phyloP scores from a whole-genome alignment of 2,797 vertebrate species.

The Mormyrops boulengeri region DNA sequence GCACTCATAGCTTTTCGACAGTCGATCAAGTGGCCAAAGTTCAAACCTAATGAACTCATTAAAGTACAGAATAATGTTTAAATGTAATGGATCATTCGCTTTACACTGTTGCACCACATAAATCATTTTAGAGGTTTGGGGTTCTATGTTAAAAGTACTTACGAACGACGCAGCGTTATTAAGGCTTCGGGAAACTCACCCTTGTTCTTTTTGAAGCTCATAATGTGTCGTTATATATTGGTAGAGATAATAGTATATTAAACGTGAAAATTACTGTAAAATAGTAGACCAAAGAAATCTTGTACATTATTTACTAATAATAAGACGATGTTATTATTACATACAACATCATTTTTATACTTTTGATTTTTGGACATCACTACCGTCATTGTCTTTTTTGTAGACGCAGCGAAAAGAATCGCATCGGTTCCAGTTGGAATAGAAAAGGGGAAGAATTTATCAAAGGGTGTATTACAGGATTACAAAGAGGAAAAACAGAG shows the following conservation, averaged over 20 bases:
- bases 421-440: slow-evolving; percentile 39
- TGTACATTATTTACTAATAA: not conserved
- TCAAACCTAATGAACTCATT: slow-evolving; percentile 21
- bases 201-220: not conserved
- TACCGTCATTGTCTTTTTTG: slow-evolving; percentile 30
- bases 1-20: slow-evolving; percentile 11
- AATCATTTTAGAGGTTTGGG: not conserved
- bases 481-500: slow-evolving; percentile 69
- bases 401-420: slow-evolving; percentile 56
- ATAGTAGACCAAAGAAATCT: not conserved
- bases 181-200: not conserved
- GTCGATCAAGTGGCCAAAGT: slow-evolving; percentile 21
- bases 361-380: not conserved
- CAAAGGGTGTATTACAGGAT: slow-evolving; percentile 54
- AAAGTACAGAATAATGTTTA: slow-evolving; percentile 15
- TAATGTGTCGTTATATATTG: not conserved
- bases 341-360: not conserved
- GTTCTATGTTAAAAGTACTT: not conserved
- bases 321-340: not conserved
- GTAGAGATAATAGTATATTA: not conserved
- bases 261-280: not conserved
- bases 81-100: not conserved
- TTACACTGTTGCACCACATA: slow-evolving; percentile 3
- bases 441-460: slow-evolving; percentile 51
- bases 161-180: not conserved